Conservation (phyloP, 2,888 invertebrate genomes). For the Trimorus sp. region DNA sequence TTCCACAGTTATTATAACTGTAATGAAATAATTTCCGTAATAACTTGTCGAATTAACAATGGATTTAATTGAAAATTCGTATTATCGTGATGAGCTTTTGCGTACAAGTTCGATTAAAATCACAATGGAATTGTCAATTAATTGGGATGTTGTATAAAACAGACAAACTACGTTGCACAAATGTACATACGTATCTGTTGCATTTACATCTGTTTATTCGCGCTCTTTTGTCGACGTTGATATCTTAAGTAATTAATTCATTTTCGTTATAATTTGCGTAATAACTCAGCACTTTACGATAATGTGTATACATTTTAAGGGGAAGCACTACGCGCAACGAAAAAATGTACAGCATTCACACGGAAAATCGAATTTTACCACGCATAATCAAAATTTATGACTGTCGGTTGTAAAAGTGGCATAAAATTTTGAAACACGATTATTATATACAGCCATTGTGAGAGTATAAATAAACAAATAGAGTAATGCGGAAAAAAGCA, state of each 20-base stretch:
- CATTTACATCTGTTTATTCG: background rate
- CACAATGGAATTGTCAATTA: background rate
- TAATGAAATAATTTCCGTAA: background rate
- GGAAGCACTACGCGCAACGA: background rate
- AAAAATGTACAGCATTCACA: background rate
- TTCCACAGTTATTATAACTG: too few relatives aligned
- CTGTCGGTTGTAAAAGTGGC: slow-evolving; percentile 3
- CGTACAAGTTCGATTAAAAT: slow-evolving; percentile 5
- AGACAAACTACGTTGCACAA: background rate
- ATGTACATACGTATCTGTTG: background rate
- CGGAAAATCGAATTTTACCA: background rate
- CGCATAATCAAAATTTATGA: slow-evolving; percentile 21
- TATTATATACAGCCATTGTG: slow-evolving; percentile 1
- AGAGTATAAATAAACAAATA: slow-evolving; percentile 11
- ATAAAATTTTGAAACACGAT: slow-evolving; percentile 1
- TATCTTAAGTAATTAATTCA: slow-evolving; percentile 5
- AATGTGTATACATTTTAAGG: background rate
- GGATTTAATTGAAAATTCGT: slow-evolving; percentile 22
- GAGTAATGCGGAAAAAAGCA: background rate
- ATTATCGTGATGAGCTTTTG: slow-evolving; percentile 8
- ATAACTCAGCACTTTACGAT: slow-evolving; percentile 4
- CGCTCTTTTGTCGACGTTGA: background rate
- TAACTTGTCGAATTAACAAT: background rate
- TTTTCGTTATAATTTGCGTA: background rate
- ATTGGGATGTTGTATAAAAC: background rate